Percentiles rank a stretch among this genome's conserved stretches.
phyloP scores from a whole-genome alignment of 2,888 invertebrate species.

The Chorisops tibialis region DNA sequence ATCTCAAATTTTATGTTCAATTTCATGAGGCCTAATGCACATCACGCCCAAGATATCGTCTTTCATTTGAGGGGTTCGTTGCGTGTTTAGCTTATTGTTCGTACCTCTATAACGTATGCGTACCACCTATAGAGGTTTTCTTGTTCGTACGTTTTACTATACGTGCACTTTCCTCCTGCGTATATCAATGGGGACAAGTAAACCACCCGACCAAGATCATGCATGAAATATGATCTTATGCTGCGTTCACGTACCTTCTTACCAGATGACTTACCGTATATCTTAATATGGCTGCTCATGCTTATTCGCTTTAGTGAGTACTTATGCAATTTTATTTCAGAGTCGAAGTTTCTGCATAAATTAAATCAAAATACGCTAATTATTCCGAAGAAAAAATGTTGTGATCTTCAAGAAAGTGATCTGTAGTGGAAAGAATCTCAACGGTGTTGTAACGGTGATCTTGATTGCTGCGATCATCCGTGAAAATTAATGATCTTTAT shows the following conservation, averaged over 20 bases:
- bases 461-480: constrained; percentile 9
- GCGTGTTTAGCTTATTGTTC: too few relatives aligned
- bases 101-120: too few relatives aligned
- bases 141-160: too few relatives aligned
- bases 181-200: neutral
- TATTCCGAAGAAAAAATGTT: neutral
- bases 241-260: constrained; percentile 7
- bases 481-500: constrained; percentile 20
- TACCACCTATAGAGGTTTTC: too few relatives aligned
- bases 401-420: constrained; percentile 6
- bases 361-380: constrained; percentile 18
- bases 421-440: neutral
- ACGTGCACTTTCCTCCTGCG: too few relatives aligned
- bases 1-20: too few relatives aligned
- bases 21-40: too few relatives aligned
- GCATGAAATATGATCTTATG: constrained; percentile 20
- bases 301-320: constrained; percentile 10
- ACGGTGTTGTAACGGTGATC: constrained; percentile 17
- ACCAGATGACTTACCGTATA: too few relatives aligned
- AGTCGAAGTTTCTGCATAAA: constrained; percentile 18
- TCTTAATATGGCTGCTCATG: constrained; percentile 1
- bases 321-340: neutral
- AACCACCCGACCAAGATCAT: constrained; percentile 21
- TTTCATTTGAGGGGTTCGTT: too few relatives aligned
- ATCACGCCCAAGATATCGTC: too few relatives aligned